Evolutionary conservation across 2,888 invertebrate species (phyloP).

Genomic region (Alitta virens): DNA sequence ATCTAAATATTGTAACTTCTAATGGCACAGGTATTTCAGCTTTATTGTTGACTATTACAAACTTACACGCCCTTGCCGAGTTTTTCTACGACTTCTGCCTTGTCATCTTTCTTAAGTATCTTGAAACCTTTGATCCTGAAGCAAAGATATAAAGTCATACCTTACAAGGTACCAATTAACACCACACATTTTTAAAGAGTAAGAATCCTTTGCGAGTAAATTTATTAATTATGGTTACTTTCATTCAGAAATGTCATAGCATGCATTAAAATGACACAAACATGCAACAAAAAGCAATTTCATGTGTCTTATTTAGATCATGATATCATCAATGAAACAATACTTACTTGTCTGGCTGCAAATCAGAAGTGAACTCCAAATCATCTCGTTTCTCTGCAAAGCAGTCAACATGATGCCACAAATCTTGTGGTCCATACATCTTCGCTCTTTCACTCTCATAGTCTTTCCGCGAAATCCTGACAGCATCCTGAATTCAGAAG

Average conservation of each 20-base stretch:
- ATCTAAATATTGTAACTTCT: no score
- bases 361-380: conserved; percentile 64
- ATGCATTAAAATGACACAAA: no score
- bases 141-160: background rate
- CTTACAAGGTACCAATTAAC: background rate
- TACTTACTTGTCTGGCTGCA: conserved; percentile 60
- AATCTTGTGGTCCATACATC: conserved; percentile 74
- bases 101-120: conserved; percentile 65
- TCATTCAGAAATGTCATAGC: no score
- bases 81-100: conserved; percentile 42
- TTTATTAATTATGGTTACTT: no score
- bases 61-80: conserved; percentile 45
- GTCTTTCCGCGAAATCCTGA: conserved; percentile 81
- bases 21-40: no score
- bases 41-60: no score
- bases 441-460: conserved; percentile 77
- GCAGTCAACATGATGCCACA: conserved; percentile 91
- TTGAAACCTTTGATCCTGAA: conserved; percentile 73
- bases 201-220: background rate
- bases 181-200: background rate
- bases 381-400: conserved; percentile 75
- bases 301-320: no score
- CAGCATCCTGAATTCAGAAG: conserved; percentile 69
- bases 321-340: no score
- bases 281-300: no score